These are phyloP conservation scores for Mesocricetus auratus DNA, from an alignment of 2,113 vertebrate species.

Conservation along the genomic window DNA sequence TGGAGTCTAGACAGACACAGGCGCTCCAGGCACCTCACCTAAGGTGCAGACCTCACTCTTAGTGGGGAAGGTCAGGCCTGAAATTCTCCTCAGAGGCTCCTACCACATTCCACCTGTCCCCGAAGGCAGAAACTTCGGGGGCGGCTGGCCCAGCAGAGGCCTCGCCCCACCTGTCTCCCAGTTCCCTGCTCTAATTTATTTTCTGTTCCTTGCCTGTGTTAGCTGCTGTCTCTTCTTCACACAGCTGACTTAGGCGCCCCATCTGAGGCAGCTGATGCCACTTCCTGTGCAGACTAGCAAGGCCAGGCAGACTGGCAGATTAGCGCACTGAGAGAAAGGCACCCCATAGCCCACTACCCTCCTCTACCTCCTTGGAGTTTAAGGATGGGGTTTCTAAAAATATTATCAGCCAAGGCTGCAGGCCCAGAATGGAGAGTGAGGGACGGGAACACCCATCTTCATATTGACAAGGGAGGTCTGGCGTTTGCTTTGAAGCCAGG, in stretches of 20 bases:
- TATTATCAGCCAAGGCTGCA: conserved; percentile 66
- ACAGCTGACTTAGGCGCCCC: conserved; percentile 52
- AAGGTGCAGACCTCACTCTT: neutral
- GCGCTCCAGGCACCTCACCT: fast-evolving
- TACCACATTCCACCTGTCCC: conserved; percentile 1
- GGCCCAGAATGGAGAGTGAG: conserved; percentile 64
- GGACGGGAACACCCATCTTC: conserved; percentile 46
- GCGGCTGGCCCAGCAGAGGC: neutral
- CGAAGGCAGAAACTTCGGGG: conserved; percentile 31
- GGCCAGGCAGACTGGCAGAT: conserved; percentile 63
- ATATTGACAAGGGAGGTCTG: conserved; percentile 51
- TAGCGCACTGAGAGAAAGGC: conserved; percentile 75
- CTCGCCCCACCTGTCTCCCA: neutral
- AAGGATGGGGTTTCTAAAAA: conserved; percentile 73
- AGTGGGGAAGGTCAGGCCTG: conserved; percentile 57
- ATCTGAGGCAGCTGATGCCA: conserved; percentile 59
- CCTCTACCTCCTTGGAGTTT: conserved; percentile 27
- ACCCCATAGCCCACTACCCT: conserved; percentile 62
- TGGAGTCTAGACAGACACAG: neutral
- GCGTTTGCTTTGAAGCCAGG: conserved; percentile 31
- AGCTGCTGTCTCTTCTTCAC: conserved; percentile 43
- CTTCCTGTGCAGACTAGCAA: conserved; percentile 37
- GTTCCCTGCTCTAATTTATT: neutral
- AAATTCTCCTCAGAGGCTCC: neutral
- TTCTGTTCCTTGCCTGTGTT: conserved; percentile 25